phyloP scores from a whole-genome alignment of 2,888 invertebrate species.

The Heterodera filipjevi region DNA sequence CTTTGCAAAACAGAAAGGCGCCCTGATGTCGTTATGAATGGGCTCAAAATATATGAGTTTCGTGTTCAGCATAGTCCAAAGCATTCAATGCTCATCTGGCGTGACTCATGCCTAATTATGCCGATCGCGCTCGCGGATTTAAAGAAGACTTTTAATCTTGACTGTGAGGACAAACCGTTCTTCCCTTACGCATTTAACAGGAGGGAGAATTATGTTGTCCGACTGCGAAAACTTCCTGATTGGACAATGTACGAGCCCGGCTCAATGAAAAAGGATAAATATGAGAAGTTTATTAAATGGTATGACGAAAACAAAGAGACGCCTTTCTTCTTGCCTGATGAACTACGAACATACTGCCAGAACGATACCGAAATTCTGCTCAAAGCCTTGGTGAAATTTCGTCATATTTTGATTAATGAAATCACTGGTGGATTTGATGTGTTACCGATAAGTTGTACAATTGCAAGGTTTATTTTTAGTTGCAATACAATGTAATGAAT shows the following conservation, averaged over 20 bases:
- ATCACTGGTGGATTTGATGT: not conserved
- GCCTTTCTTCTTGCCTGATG: constrained; percentile 17
- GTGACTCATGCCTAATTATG: constrained; percentile 14
- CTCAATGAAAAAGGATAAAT: not conserved
- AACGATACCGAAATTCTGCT: constrained; percentile 16
- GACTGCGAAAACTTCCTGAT: not conserved
- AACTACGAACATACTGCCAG: not conserved
- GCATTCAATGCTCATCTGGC: constrained; percentile 1
- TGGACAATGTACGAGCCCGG: not conserved
- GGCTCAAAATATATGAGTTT: not conserved
- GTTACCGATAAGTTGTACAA: not conserved
- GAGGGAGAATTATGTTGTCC: not conserved
- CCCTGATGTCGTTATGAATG: not conserved
- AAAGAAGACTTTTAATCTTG: constrained; percentile 4
- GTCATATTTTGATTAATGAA: not conserved
- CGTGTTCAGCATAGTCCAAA: not conserved
- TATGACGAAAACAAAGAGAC: constrained; percentile 1
- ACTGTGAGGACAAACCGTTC: constrained; percentile 1
- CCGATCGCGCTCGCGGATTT: not conserved
- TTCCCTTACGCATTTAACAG: constrained; percentile 8
- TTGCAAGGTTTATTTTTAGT: not conserved
- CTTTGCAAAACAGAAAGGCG: not conserved
- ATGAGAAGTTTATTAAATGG: constrained; percentile 10
- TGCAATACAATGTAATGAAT: not conserved
- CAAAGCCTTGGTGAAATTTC: constrained; percentile 1